Base-by-base conservation (phyloP, 2,888 invertebrate species). In the Gari tellinella region DNA sequence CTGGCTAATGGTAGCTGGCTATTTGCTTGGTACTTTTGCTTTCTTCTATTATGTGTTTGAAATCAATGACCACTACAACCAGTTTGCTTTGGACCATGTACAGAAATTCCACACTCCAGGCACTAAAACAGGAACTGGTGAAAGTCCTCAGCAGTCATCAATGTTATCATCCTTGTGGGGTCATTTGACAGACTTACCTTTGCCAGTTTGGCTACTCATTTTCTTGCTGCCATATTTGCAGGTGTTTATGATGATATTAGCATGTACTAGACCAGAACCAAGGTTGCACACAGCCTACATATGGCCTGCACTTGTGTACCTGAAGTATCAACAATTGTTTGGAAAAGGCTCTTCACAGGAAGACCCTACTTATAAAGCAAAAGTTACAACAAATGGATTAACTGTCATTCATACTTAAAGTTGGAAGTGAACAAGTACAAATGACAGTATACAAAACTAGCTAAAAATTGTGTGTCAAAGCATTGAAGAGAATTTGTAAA, bases 11-110 rank as follows among this genome's bases (percentile, higher is more conserved):
- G 84, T 88, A 37, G 53, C 82, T 12, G 14, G 84, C 7, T 90
- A 86, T 75, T 80, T 90, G 10, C 79, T 74, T 19, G 80, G 68
- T 7, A 86, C 89, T 7, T 87, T 87, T 77, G 87, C 80, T 12
- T 76, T 88, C 48, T 82, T 88, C 17, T 88, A 90, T 68, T 90
- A 90, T 70, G 74, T 89, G 45, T 90, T 90, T 82, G 90, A 90
- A 63, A 88, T 90, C 41, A 89, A 86, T 70, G 87, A 89, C 17
- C 83, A 82, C 19, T 90, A 86, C 79, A 90, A 88, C 66, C 66
- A 61, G 15, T 86, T 84, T 76, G 90, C 90, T 0, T 45, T 90
- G 25, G 90, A 90, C 45, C 90, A 90, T 78, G 81, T 86, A 1
- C 81, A 87, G 25, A 75, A 76, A 26, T 86, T 83, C 65, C 89